These are phyloP conservation scores for Mohoua ochrocephala DNA, from an alignment of 2,113 vertebrate genomes.

Conservation along the genomic window DNA sequence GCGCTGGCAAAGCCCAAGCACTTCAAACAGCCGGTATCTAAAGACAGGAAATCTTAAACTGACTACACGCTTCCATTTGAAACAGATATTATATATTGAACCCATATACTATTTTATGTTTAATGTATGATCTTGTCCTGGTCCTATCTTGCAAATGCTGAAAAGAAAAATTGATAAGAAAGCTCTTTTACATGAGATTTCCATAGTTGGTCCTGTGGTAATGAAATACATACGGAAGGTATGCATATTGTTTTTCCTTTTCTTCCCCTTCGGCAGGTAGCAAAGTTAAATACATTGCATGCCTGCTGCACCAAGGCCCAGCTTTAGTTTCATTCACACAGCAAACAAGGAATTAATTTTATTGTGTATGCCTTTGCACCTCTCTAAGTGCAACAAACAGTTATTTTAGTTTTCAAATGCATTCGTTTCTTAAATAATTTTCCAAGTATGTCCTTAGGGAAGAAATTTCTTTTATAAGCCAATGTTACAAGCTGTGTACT, in stretches of 20 bases:
- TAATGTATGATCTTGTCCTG: neutral
- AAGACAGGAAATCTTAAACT: neutral
- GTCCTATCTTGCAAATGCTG: neutral
- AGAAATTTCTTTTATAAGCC: neutral
- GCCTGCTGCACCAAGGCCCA: neutral
- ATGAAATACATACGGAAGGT: fast-evolving
- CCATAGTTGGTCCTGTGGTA: neutral
- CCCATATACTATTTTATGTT: neutral
- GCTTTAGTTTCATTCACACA: neutral
- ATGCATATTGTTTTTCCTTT: neutral
- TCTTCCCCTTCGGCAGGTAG: neutral
- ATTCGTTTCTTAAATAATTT: neutral
- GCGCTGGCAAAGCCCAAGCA: neutral
- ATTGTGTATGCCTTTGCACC: neutral
- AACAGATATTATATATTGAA: neutral
- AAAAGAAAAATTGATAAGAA: neutral
- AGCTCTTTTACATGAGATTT: neutral
- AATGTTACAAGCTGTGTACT: neutral
- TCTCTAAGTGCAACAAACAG: neutral
- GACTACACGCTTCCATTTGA: neutral
- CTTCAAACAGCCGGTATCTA: neutral
- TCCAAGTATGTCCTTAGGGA: neutral
- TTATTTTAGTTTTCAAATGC: neutral
- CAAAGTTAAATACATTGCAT: neutral
- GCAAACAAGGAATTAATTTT: neutral